phyloP scores from a whole-genome alignment of 2,797 vertebrate genomes.

The Apogon hyalosoma region DNA sequence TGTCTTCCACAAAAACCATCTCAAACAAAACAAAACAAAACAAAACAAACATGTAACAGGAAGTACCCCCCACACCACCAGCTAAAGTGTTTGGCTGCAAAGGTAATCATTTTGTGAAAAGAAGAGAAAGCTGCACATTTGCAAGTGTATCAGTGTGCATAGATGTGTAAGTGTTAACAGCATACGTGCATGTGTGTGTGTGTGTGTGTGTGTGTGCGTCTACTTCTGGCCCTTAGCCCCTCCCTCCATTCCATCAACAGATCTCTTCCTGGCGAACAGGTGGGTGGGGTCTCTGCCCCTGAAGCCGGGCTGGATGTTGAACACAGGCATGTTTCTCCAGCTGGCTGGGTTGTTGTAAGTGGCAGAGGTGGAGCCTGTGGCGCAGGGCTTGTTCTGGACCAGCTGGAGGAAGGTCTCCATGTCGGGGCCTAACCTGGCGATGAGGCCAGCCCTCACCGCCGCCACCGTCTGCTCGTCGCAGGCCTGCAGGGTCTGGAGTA shows the following conservation, averaged over 20 bases:
- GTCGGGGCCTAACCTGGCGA: slow-evolving; percentile 91
- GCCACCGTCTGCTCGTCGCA: slow-evolving; percentile 91
- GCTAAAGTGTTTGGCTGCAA: slow-evolving; percentile 23
- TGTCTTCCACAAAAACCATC: neutral
- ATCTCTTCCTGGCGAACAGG: slow-evolving; percentile 86
- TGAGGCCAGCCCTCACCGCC: slow-evolving; percentile 87
- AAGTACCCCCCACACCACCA: slow-evolving; percentile 1
- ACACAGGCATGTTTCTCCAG: slow-evolving; percentile 89
- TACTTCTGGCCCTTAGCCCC: slow-evolving; percentile 46
- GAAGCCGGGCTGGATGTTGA: slow-evolving; percentile 91
- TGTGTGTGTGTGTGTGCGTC: slow-evolving; percentile 21
- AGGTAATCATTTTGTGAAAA: slow-evolving; percentile 3
- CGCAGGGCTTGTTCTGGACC: slow-evolving; percentile 90
- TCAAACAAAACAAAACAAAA: neutral
- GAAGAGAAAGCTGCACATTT: slow-evolving; percentile 20
- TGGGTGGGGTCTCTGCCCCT: slow-evolving; percentile 85
- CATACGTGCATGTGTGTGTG: neutral
- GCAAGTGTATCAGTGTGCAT: slow-evolving; percentile 10
- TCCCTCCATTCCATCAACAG: slow-evolving; percentile 80
- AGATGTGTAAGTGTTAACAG: neutral
- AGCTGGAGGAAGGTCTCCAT: slow-evolving; percentile 93
- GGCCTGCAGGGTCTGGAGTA: slow-evolving; percentile 89
- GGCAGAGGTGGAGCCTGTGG: slow-evolving; percentile 54
- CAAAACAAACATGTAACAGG: neutral
- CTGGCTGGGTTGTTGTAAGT: slow-evolving; percentile 76